Evolutionary conservation across 2,113 vertebrate genomes (phyloP), one percentile per base, ranked within the genome.

Genomic region (Pungitius pungitius): DNA sequence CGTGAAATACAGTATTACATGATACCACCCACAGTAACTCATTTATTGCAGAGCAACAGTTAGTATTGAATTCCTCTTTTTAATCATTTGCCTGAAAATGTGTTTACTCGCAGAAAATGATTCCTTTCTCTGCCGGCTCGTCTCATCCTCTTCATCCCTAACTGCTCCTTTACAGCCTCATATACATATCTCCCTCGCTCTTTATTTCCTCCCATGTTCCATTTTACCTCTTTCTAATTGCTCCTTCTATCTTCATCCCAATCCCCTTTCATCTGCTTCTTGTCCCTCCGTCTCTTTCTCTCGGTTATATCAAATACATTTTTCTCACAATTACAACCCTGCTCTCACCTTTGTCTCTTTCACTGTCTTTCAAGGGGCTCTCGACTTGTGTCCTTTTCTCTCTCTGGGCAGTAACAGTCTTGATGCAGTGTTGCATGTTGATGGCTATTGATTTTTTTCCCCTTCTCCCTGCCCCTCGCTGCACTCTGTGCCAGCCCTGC

Each of bases 341-440:
- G 42, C 27, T 58, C 71, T 72, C 68, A 45, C 27, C 59, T 68
- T 39, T 14, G 3, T 42, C 57, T 67, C n/a, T 63, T 61, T 69
- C 33, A 18, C 62, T 51, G 54, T 76, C 49, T 71, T 62, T 60
- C 17, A 3, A 47, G 63, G 47, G 57, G 57, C 72, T 78, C 78
- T 80, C 33, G 9, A 78, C 42, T 75, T 1, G 0, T 54, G 66
- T 71, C 9, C 62, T 45, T 37, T 68, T 71, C 68, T 73, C 77
- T 85, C 67, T 84, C 80, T 83, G 77, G 79, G 78, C 84, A 86
- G 88, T 80, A 77, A 84, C 78, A 84, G 84, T 92, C 86, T 90
- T 90, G 89, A 88, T 92, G 90, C 88, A 90, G 90, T 84, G 81
- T 89, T 88, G 84, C 88, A 91, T 90, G 90, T 91, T 69, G 67